phyloP scores from a whole-genome alignment of 1,140 invertebrate species.

The Ceratina japonica region DNA sequence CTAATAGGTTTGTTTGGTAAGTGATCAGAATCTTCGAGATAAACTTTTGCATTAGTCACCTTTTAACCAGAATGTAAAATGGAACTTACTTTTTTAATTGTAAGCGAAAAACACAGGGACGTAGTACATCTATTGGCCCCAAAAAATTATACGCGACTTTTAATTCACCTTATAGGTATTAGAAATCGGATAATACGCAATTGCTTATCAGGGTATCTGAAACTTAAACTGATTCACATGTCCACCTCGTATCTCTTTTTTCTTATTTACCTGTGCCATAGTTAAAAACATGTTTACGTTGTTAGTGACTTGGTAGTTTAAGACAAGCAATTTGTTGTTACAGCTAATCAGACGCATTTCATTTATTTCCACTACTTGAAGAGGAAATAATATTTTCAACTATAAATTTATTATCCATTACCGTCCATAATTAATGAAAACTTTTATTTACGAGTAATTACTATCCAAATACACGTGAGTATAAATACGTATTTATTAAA shows the following conservation, averaged over 20 bases:
- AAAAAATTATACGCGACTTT: slow-evolving; percentile 20
- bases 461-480: too few species aligned
- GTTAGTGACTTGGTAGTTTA: neutral
- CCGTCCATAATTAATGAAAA: too few species aligned
- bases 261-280: neutral
- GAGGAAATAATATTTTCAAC: neutral
- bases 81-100: too few species aligned
- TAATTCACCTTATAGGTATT: too few species aligned
- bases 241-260: neutral
- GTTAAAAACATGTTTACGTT: slow-evolving; percentile 18
- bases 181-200: neutral
- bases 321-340: neutral
- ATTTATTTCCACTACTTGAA: too few species aligned
- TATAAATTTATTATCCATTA: neutral
- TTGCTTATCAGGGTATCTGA: neutral
- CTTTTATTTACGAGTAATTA: too few species aligned
- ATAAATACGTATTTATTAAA: too few species aligned
- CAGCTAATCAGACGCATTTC: neutral
- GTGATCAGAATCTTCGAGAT: neutral
- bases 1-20: neutral
- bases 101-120: too few species aligned
- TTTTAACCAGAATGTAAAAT: too few species aligned
- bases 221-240: neutral
- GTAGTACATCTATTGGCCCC: too few species aligned
- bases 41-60: neutral